Percentiles rank a stretch among this genome's conserved stretches.
Conservation (phyloP, 1,140 invertebrate species). For the Cyrtorhinus lividipennis region DNA sequence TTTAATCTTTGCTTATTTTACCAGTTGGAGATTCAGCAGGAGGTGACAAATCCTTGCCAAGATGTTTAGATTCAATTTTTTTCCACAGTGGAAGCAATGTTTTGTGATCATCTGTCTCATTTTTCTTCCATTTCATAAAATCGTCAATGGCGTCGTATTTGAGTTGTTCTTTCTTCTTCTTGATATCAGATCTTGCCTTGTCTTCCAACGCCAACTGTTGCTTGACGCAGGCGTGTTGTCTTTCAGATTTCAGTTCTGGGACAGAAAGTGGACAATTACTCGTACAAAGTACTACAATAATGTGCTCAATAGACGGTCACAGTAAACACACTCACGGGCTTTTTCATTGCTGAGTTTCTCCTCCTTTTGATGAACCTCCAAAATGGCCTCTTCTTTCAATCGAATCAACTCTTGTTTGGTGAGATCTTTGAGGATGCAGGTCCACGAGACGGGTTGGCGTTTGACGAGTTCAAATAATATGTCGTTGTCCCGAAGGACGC, state of each 20-base stretch:
- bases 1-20: too few relatives aligned
- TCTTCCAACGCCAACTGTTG: slow-evolving; percentile 7
- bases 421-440: slow-evolving; percentile 32
- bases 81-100: slow-evolving; percentile 2
- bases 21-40: too few relatives aligned
- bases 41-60: too few relatives aligned
- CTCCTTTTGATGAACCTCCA: slow-evolving; percentile 37
- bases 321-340: not conserved
- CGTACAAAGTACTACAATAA: too few relatives aligned
- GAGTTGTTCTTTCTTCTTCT: not conserved
- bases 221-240: not conserved
- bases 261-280: too few relatives aligned
- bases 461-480: slow-evolving; percentile 46
- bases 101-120: slow-evolving; percentile 5
- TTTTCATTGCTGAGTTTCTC: slow-evolving; percentile 33
- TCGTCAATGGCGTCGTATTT: slow-evolving; percentile 27
- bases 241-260: not conserved
- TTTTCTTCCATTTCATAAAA: slow-evolving; percentile 44
- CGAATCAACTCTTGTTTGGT: slow-evolving; percentile 38
- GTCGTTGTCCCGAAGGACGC: slow-evolving; percentile 37
- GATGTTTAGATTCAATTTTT: slow-evolving; percentile 30
- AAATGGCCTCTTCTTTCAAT: slow-evolving; percentile 35
- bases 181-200: not conserved
- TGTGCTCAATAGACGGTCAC: too few relatives aligned
- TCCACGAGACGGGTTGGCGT: slow-evolving; percentile 38